Evolutionary conservation across 23 tunicate species (phyloP), one percentile per base, ranked within the genome.

Genomic region (Diplosoma virens): DNA sequence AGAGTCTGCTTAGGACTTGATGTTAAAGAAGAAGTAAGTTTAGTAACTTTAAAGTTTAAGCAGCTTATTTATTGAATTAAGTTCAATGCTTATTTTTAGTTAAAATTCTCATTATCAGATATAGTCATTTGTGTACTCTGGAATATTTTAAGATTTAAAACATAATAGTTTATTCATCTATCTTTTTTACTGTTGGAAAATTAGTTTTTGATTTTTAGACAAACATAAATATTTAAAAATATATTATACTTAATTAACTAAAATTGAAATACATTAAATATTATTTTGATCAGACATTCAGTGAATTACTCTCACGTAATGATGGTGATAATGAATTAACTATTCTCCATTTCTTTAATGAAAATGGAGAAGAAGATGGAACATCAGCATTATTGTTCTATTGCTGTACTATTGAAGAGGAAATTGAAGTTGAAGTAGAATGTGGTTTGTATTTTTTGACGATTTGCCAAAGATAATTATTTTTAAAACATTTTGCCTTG

Each of bases 401-500:
- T 53, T 37, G 64, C 5, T 54, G 61, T 6, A 74, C 82, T 0
- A 61, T 84, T 72, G 82, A 83, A 67, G 89, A 83, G 45, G 61
- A 83, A 54, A 78, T 79, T 67, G 86, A 84, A 79, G 82, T 83
- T 1, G 97, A 90, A 75, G 86, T 90, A 3, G 97, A 90, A 84
- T 90, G 59, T 72, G 89, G 97, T 90, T 0, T 30, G 79, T 76
- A 4, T 31, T 65, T 6, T 56, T 45, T 16, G 16, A 9, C 52
- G 52, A 9, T 9, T 41, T 41, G 50, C 9, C 50, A 14, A 41
- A 41, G 14, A 14, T 41, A 41, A 9, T 7, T 7, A 41, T 41
- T 7, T 9, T 41, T 41, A 14, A 41, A 41, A 41, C 50, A 41
- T 7, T 14, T 41, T 41, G 50, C 50, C 14, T 41, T n/a, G n/a